A percentile compares a stretch with the other conserved stretches of the same genome.
These are phyloP conservation scores for Graphium colonna DNA, from an alignment of 2,888 invertebrate species.

Conservation along the genomic window DNA sequence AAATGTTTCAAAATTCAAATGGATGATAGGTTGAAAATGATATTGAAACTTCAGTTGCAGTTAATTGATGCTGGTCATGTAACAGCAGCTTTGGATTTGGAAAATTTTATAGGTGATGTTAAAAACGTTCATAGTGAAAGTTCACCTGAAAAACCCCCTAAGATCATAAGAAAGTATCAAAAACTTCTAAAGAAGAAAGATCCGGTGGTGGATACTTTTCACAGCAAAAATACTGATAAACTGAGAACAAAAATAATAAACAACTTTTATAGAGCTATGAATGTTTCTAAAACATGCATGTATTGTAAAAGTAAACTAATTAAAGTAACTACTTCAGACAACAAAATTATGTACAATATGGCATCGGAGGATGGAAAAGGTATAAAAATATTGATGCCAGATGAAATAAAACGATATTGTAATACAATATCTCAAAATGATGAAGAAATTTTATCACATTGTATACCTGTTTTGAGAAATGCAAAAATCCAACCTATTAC, in stretches of 20 bases:
- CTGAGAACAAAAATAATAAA: conserved; percentile 66
- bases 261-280: conserved; percentile 66
- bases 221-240: conserved; percentile 72
- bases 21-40: conserved; percentile 67
- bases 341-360: conserved; percentile 79
- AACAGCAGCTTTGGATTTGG: conserved; percentile 85
- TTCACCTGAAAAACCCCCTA: conserved; percentile 64
- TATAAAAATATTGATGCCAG: conserved; percentile 81
- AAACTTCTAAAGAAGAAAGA: conserved; percentile 56
- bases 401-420: conserved; percentile 84
- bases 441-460: conserved; percentile 81
- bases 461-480: conserved; percentile 84
- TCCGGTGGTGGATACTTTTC: conserved; percentile 50
- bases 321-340: conserved; percentile 80
- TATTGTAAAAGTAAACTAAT: conserved; percentile 74
- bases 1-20: conserved; percentile 85
- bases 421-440: conserved; percentile 87
- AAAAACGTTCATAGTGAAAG: conserved; percentile 52
- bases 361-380: conserved; percentile 48
- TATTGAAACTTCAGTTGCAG: conserved; percentile 84
- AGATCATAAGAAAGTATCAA: conserved; percentile 62
- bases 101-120: conserved; percentile 58
- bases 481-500: conserved; percentile 81
- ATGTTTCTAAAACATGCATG: conserved; percentile 70
- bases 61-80: conserved; percentile 87